A percentile compares a stretch with the other conserved stretches of the same genome.
Conservation (phyloP, 2,888 invertebrate genomes). For the Plebejus melissa region DNA sequence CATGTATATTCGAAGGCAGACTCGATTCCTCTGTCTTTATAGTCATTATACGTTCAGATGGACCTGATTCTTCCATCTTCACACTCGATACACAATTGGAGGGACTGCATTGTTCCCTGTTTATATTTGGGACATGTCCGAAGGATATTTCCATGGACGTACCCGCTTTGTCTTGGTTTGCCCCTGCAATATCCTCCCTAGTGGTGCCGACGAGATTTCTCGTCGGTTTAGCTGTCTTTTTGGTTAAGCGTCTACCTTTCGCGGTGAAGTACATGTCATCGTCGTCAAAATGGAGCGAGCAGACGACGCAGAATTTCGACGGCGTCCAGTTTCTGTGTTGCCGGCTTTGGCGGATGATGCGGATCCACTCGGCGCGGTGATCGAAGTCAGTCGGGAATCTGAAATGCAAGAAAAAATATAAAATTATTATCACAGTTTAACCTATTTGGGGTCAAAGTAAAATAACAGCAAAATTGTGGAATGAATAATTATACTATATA, state of each 20-base stretch:
- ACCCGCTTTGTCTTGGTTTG: background rate
- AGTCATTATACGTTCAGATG: background rate
- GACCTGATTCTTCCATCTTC: background rate
- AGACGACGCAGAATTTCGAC: conserved; percentile 35
- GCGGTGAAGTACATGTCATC: conserved; percentile 31
- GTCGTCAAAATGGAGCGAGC: conserved; percentile 34
- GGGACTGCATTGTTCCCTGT: background rate
- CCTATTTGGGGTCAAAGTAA: too few species aligned
- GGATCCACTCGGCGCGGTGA: conserved; percentile 34
- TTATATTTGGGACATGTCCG: background rate
- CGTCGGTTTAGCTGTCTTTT: conserved; percentile 29
- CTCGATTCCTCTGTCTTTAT: background rate
- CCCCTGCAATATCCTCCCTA: background rate
- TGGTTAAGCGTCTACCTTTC: conserved; percentile 31
- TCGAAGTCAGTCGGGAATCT: conserved; percentile 19
- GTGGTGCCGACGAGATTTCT: background rate
- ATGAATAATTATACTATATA: too few species aligned
- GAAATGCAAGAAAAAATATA: background rate
- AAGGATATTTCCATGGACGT: background rate
- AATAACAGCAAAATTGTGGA: too few species aligned
- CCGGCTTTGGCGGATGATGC: conserved; percentile 32
- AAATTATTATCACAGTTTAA: too few species aligned
- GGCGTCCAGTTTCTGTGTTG: conserved; percentile 32
- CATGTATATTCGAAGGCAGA: background rate
- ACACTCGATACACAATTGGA: background rate